A percentile compares a stretch with the other conserved stretches of the same genome.
phyloP scores from a whole-genome alignment of 2,113 vertebrate species.

The Phocoena phocoena region DNA sequence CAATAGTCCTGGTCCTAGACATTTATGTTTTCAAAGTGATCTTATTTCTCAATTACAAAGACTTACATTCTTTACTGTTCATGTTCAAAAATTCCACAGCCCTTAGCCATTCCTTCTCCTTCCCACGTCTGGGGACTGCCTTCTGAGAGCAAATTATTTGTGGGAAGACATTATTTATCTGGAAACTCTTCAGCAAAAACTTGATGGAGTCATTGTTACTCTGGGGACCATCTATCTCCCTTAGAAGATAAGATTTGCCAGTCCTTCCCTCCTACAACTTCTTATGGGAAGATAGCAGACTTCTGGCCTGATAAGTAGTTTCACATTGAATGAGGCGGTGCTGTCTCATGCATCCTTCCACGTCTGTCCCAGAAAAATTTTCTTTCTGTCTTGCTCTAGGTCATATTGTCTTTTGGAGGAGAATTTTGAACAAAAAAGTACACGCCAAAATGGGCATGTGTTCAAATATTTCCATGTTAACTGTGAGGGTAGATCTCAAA shows the following conservation, averaged over 20 bases:
- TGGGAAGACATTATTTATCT: slow-evolving; percentile 28
- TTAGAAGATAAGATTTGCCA: not conserved
- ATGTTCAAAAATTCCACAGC: slow-evolving; percentile 16
- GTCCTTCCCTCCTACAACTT: not conserved
- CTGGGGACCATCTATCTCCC: slow-evolving; percentile 2
- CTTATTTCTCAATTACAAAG: slow-evolving; percentile 58
- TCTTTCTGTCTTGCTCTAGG: not conserved
- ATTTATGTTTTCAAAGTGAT: slow-evolving; percentile 20
- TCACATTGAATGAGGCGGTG: not conserved
- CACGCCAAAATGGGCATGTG: not conserved
- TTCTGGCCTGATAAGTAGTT: not conserved
- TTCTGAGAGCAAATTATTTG: slow-evolving; percentile 36
- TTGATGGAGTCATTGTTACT: not conserved
- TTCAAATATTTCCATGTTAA: not conserved
- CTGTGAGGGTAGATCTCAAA: not conserved
- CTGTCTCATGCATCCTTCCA: not conserved
- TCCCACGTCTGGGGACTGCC: slow-evolving; percentile 5
- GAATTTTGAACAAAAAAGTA: not conserved
- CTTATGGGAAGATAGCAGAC: not conserved
- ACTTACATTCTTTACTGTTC: slow-evolving; percentile 37
- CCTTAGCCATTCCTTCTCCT: not conserved
- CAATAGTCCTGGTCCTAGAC: not conserved
- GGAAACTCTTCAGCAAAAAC: slow-evolving; percentile 47
- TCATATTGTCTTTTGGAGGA: not conserved
- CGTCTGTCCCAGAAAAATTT: not conserved